Base-by-base conservation (phyloP, 1,140 invertebrate species). In the Contarinia nasturtii region DNA sequence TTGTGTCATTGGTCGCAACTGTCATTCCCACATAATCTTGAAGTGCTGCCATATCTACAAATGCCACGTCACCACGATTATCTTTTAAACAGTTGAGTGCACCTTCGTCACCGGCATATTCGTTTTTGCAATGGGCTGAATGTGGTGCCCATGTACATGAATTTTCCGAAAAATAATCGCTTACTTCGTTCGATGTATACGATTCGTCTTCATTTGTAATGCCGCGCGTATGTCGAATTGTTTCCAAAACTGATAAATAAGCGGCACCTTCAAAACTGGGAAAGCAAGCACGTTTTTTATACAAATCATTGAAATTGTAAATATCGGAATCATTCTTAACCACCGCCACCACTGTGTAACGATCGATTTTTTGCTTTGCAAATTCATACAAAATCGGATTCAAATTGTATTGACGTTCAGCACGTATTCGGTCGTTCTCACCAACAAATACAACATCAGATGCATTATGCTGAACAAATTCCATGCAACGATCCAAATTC, bases 51-150 rank as follows among this genome's bases (percentile, higher is more conserved):
- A 76, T 68, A 47, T 80, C 80, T 1, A 91, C 67, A 60, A 94
- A 93, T 1, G 88, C 88, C 1, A 95, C 84, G 58, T 94, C 84
- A 20, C 75, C 86, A 18, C 69, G 69, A 15, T 74, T 77, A 56
- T 82, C 77, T n/a, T 77, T 71, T 8, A 96, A 67, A 58, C 88
- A 91, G 51, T 77, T 67, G 45, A 94, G 73, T 2, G 88, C 81
- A 2, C 80, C 72, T 51, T 69, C 59, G 48, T 76, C 71, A 2
- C 69, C 74, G 44, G 60, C 56, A 46, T 71, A 67, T 19, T 53
- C 52, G 12, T 52, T 40, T 1, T 59, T 60, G 5, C 61, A 67
- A 15, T 49, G 44, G 4, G 44, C 37, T 8, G 51, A 51, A 7
- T 64, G 55, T 2, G 71, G 46, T 20, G 71, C 66, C 33, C 73